These are phyloP conservation scores for Sander vitreus DNA, from an alignment of 2,113 vertebrate genomes.

Conservation along the genomic window DNA sequence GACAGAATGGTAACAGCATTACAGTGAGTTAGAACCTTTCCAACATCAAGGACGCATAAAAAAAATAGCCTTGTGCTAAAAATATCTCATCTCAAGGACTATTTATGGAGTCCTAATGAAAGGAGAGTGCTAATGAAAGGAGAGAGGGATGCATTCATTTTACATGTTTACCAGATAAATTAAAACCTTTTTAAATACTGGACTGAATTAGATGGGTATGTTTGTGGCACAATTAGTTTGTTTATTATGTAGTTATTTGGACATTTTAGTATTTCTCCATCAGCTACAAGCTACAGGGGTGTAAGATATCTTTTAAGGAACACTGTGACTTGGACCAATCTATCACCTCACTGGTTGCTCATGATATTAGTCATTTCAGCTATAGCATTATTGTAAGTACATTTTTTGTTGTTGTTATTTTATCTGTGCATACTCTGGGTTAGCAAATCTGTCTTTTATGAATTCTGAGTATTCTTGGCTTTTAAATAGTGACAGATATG, in stretches of 20 bases:
- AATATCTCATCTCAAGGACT: slow-evolving; percentile 64
- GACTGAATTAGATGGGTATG: background rate
- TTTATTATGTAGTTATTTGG: background rate
- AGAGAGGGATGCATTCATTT: slow-evolving; percentile 53
- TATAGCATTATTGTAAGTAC: background rate
- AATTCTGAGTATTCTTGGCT: background rate
- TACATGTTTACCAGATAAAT: slow-evolving; percentile 54
- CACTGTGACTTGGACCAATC: background rate
- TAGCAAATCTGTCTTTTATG: background rate
- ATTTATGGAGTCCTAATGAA: slow-evolving; percentile 62
- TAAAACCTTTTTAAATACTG: slow-evolving; percentile 23
- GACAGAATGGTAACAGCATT: slow-evolving; percentile 61
- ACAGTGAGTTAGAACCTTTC: slow-evolving; percentile 40
- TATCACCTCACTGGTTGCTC: background rate
- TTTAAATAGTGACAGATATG: background rate
- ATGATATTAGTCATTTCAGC: background rate
- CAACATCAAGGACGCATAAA: slow-evolving; percentile 67
- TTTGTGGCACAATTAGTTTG: background rate
- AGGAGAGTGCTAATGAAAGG: slow-evolving; percentile 36
- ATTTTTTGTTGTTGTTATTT: background rate
- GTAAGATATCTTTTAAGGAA: background rate
- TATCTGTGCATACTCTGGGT: background rate
- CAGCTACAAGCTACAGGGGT: background rate
- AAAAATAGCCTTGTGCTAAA: slow-evolving; percentile 64
- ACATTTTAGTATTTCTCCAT: background rate